These are phyloP conservation scores for Gymnopithys bicolor DNA, from an alignment of 2,797 vertebrate species.

Conservation along the genomic window DNA sequence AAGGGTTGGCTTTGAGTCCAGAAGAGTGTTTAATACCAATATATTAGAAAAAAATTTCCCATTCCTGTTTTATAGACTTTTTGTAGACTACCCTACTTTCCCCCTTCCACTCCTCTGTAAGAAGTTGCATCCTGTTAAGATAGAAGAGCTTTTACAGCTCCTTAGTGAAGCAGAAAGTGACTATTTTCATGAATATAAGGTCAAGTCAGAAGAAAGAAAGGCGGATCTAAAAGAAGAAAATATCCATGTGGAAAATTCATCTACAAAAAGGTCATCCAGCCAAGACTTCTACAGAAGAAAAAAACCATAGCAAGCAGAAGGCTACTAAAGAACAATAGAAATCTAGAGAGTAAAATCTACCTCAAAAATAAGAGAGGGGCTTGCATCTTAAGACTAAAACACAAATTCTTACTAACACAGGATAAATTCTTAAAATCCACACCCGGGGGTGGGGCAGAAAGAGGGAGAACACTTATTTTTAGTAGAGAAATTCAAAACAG, in stretches of 20 bases:
- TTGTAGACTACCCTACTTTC: background rate
- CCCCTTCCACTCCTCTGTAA: background rate
- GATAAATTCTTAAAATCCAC: background rate
- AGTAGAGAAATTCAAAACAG: background rate
- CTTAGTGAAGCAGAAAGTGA: background rate
- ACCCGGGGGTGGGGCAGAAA: no score
- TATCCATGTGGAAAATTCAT: background rate
- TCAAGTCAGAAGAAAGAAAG: background rate
- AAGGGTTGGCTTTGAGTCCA: background rate
- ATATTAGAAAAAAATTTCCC: background rate
- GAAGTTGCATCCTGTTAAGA: background rate
- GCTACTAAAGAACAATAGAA: background rate
- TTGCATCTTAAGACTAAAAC: background rate
- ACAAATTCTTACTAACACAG: background rate
- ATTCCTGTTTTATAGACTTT: background rate
- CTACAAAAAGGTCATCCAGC: background rate
- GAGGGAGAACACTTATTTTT: background rate
- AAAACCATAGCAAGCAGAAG: background rate
- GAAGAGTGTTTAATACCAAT: background rate
- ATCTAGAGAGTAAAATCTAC: background rate
- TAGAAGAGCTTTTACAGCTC: background rate
- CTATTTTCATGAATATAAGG: background rate
- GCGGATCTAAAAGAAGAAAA: background rate
- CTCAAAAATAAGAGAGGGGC: background rate
- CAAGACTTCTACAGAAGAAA: background rate